phyloP scores from a whole-genome alignment of 2,113 vertebrate genomes.

The Lepidothrix coronata region DNA sequence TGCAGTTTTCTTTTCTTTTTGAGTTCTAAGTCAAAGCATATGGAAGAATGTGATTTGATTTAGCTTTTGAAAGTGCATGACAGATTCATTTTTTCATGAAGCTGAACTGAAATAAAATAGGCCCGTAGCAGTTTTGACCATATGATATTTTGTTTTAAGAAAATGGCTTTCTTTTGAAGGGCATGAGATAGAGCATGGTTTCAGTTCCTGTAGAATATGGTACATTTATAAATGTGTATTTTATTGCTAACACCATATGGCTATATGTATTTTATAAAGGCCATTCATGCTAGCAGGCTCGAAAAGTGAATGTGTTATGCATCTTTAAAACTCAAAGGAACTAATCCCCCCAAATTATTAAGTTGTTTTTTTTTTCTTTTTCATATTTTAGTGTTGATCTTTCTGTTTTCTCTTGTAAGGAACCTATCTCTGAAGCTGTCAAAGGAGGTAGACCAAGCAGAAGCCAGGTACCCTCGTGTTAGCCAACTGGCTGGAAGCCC shows the following conservation, averaged over 20 bases:
- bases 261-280: not conserved
- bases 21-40: not conserved
- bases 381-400: not conserved
- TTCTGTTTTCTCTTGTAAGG: conserved; percentile 59
- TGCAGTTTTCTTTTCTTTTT: not conserved
- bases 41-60: not conserved
- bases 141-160: not conserved
- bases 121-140: not conserved
- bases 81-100: not conserved
- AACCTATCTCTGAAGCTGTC: conserved; percentile 76
- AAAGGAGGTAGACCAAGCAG: conserved; percentile 73
- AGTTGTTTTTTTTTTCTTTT: not conserved
- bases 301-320: not conserved
- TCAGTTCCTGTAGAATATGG: not conserved
- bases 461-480: conserved; percentile 62
- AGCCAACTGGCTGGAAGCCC: conserved; percentile 73
- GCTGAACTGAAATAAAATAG: not conserved
- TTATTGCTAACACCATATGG: not conserved
- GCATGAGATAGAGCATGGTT: accelerated
- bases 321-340: not conserved
- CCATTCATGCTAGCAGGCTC: not conserved
- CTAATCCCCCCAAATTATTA: not conserved
- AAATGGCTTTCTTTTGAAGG: not conserved
- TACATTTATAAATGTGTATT: not conserved
- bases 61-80: not conserved